phyloP scores from a whole-genome alignment of 2,888 invertebrate species.

The Acanthacorydalis orientalis region DNA sequence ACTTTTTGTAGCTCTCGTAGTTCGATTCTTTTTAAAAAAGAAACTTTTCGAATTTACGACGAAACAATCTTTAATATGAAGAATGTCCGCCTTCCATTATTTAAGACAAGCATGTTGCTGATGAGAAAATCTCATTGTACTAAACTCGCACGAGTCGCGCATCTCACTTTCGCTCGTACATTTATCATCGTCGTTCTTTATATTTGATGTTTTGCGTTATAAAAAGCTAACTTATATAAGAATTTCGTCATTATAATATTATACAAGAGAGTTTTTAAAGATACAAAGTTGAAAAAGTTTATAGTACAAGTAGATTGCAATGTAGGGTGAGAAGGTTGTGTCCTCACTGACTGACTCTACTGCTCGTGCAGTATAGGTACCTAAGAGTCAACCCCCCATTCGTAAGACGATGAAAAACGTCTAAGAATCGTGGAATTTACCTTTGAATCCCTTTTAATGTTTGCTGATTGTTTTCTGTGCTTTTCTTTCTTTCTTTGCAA shows the following conservation, averaged over 20 bases:
- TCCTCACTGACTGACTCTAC: too few species aligned
- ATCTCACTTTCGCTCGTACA: conserved; percentile 5
- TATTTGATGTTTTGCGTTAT: conserved; percentile 19
- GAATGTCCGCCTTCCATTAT: conserved; percentile 13
- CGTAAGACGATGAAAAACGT: background rate
- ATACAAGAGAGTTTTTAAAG: conserved; percentile 11
- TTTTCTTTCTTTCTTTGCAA: background rate
- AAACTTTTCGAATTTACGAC: conserved; percentile 7
- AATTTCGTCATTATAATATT: conserved; percentile 23
- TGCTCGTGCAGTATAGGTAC: too few species aligned
- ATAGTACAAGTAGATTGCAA: conserved; percentile 9
- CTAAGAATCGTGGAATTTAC: background rate
- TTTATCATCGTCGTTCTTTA: conserved; percentile 11
- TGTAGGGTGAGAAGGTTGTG: too few species aligned
- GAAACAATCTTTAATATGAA: conserved; percentile 21
- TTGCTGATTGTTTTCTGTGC: background rate
- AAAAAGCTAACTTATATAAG: conserved; percentile 22
- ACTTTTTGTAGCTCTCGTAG: background rate
- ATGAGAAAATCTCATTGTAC: conserved; percentile 1
- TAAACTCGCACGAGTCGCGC: background rate
- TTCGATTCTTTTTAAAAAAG: background rate
- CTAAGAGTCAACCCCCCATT: too few species aligned
- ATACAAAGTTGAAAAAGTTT: conserved; percentile 10
- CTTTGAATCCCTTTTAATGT: background rate
- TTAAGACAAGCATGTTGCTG: conserved; percentile 1